Conservation (phyloP, 2,797 vertebrate genomes). For the Rhinoraja longicauda region DNA sequence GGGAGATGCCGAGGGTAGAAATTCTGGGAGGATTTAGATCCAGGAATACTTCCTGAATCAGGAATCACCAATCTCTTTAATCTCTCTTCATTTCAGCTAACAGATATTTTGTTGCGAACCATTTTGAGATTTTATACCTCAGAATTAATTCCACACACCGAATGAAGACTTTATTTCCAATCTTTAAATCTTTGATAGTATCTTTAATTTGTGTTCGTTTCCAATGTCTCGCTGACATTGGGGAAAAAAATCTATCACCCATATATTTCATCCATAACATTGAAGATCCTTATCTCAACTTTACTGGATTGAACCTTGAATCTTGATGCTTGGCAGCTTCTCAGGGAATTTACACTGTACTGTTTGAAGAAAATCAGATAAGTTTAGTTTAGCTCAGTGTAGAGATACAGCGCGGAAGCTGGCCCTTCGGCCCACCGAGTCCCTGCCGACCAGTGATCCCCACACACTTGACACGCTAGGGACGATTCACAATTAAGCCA, state of each 20-base stretch:
- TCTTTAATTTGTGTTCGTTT: neutral
- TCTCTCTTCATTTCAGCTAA: neutral
- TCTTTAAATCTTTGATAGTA: neutral
- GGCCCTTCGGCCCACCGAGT: too few relatives aligned
- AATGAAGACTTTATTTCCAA: neutral
- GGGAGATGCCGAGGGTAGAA: neutral
- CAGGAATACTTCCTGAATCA: neutral
- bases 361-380: neutral
- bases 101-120: neutral
- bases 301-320: neutral
- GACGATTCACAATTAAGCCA: too few relatives aligned
- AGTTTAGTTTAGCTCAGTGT: neutral
- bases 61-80: too few relatives aligned
- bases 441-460: too few relatives aligned
- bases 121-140: neutral
- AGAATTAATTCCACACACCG: neutral
- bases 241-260: neutral
- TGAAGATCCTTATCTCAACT: neutral
- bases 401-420: too few relatives aligned
- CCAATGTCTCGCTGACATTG: neutral
- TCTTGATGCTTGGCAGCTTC: neutral
- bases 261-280: neutral
- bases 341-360: neutral
- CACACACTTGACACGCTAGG: too few relatives aligned
- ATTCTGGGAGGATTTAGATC: neutral